These are phyloP conservation scores for Cherax destructor DNA, from an alignment of 1,140 invertebrate genomes.

Conservation along the genomic window DNA sequence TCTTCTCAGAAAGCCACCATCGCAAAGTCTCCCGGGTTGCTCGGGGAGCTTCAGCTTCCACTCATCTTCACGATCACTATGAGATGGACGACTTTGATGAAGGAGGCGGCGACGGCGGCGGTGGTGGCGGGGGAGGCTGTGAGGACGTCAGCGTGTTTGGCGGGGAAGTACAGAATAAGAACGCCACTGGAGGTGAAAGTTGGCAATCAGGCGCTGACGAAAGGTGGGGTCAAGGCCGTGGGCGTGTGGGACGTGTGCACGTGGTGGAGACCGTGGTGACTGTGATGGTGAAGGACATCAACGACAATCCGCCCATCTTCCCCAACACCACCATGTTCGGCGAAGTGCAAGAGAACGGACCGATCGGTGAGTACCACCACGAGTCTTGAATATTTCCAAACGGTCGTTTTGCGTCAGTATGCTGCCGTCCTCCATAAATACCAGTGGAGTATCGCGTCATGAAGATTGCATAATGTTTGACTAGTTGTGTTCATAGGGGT, in stretches of 20 bases:
- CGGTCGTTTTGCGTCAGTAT: too few relatives aligned
- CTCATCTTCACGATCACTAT: neutral
- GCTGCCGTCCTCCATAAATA: too few relatives aligned
- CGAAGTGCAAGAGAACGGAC: slow-evolving; percentile 41
- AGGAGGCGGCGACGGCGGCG: neutral
- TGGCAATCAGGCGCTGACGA: neutral
- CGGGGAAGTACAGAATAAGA: neutral
- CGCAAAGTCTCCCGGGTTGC: neutral
- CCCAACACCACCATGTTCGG: slow-evolving; percentile 48
- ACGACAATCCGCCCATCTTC: slow-evolving; percentile 46
- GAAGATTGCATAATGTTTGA: too few relatives aligned
- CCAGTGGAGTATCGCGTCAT: too few relatives aligned
- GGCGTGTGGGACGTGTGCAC: neutral
- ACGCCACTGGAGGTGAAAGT: neutral
- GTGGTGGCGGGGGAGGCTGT: neutral
- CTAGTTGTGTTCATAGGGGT: too few relatives aligned
- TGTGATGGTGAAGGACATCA: slow-evolving; percentile 44
- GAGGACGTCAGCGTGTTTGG: slow-evolving; percentile 6
- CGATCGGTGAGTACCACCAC: slow-evolving; percentile 21
- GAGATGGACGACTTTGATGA: neutral
- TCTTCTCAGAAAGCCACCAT: too few relatives aligned
- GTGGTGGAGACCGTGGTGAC: slow-evolving; percentile 49
- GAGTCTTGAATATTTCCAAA: too few relatives aligned
- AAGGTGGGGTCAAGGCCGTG: neutral
- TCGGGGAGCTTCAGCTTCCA: too few relatives aligned